Conservation (phyloP, 2,797 vertebrate genomes). For the Girardinus metallicus region DNA sequence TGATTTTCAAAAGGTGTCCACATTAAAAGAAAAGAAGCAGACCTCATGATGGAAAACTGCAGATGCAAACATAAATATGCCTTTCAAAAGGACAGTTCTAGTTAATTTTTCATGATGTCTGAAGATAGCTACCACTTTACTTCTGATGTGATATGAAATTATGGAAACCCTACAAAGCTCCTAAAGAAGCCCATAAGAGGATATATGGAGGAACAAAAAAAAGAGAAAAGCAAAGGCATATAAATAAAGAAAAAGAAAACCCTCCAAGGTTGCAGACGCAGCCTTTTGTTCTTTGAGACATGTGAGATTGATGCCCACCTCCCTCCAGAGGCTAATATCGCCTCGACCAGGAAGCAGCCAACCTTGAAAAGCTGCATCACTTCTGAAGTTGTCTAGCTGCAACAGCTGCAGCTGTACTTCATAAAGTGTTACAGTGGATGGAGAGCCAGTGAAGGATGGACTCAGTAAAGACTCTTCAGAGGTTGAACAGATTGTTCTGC, state of each 20-base stretch:
- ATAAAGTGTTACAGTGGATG: slow-evolving; percentile 73
- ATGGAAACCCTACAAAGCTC: slow-evolving; percentile 23
- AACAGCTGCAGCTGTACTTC: slow-evolving; percentile 69
- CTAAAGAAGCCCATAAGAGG: slow-evolving; percentile 31
- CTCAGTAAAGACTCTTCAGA: slow-evolving; percentile 66
- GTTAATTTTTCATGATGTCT: slow-evolving; percentile 27
- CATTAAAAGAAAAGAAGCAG: slow-evolving; percentile 20
- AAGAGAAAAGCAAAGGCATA: slow-evolving; percentile 7
- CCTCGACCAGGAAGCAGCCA: slow-evolving; percentile 68
- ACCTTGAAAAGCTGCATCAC: slow-evolving; percentile 71
- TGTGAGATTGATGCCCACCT: slow-evolving; percentile 65
- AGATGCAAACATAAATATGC: slow-evolving; percentile 7
- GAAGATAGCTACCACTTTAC: slow-evolving; percentile 6
- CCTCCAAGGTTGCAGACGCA: slow-evolving; percentile 22
- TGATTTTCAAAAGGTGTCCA: slow-evolving; percentile 11
- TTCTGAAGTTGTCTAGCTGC: slow-evolving; percentile 57
- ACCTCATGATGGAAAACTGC: background rate
- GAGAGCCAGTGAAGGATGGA: slow-evolving; percentile 64
- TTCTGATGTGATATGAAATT: slow-evolving; percentile 26
- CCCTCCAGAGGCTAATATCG: slow-evolving; percentile 65
- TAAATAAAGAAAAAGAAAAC: slow-evolving; percentile 44
- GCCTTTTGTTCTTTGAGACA: slow-evolving; percentile 57
- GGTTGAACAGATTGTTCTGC: slow-evolving; percentile 59
- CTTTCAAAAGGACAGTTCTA: slow-evolving; percentile 33
- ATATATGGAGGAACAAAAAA: slow-evolving; percentile 5